phyloP scores from a whole-genome alignment of 2,888 invertebrate species.

The Ommatoiulus sabulosus region DNA sequence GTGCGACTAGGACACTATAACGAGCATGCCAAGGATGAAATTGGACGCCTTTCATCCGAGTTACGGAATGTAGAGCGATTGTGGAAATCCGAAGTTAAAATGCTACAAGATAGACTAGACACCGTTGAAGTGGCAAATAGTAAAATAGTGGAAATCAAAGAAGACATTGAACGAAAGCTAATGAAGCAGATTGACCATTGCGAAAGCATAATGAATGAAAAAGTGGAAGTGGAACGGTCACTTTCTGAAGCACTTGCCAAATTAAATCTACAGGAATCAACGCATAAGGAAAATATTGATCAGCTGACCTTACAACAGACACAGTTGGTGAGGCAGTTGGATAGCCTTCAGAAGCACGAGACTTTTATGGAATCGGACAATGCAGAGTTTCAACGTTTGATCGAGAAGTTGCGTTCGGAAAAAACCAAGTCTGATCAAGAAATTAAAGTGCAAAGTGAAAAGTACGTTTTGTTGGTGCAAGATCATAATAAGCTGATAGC shows the following conservation, averaged over 20 bases:
- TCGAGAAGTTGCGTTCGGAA: slow-evolving; percentile 59
- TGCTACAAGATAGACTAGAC: slow-evolving; percentile 79
- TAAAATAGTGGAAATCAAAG: slow-evolving; percentile 82
- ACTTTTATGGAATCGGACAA: slow-evolving; percentile 61
- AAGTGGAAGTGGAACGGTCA: not conserved
- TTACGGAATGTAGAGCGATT: slow-evolving; percentile 62
- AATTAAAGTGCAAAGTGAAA: slow-evolving; percentile 54
- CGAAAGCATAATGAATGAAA: not conserved
- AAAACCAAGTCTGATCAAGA: slow-evolving; percentile 60
- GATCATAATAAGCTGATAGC: slow-evolving; percentile 45
- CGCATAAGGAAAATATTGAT: not conserved
- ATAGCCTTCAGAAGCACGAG: slow-evolving; percentile 59
- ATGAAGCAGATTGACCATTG: not conserved
- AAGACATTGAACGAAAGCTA: slow-evolving; percentile 75
- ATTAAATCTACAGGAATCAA: slow-evolving; percentile 9
- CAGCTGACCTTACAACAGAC: not conserved
- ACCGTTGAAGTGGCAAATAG: slow-evolving; percentile 81
- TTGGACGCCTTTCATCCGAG: slow-evolving; percentile 58
- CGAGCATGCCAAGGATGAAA: slow-evolving; percentile 56
- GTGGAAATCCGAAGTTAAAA: slow-evolving; percentile 74
- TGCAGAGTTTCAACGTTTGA: slow-evolving; percentile 60
- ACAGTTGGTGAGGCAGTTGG: slow-evolving; percentile 57
- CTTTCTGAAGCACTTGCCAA: not conserved
- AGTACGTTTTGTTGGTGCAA: slow-evolving; percentile 15
- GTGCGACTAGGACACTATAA: slow-evolving; percentile 65